phyloP scores from a whole-genome alignment of 2,113 vertebrate genomes.

The Arizona elegans region DNA sequence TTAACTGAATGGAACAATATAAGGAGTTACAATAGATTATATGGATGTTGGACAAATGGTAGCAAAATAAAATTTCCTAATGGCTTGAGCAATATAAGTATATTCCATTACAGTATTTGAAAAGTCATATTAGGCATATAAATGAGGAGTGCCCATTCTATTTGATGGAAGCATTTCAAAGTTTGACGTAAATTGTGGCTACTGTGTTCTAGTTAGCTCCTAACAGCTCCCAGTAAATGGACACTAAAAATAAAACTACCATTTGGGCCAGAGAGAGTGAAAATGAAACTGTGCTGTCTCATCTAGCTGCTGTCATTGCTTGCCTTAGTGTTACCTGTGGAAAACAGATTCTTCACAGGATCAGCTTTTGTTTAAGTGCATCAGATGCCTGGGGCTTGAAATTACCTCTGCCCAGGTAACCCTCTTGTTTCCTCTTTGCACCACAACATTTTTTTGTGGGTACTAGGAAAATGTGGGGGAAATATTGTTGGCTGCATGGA shows the following conservation, averaged over 20 bases:
- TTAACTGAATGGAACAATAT: neutral
- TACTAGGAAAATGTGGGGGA: neutral
- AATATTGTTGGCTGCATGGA: neutral
- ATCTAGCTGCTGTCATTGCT: neutral
- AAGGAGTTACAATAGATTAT: conserved; percentile 5
- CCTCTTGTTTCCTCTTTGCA: neutral
- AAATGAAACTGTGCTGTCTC: neutral
- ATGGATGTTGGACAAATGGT: neutral
- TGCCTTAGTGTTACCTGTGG: neutral
- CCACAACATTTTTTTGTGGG: neutral
- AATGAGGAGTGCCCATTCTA: neutral
- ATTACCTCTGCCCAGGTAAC: neutral
- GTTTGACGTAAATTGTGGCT: neutral
- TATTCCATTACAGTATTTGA: neutral
- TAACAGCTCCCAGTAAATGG: neutral
- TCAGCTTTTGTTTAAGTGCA: neutral
- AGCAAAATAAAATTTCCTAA: neutral
- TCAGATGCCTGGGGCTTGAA: neutral
- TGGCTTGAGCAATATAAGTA: neutral
- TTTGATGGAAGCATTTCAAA: conserved; percentile 1
- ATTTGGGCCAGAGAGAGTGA: neutral
- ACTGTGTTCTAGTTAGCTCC: neutral
- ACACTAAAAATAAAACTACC: neutral
- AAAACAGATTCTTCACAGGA: neutral
- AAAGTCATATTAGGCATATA: neutral